Conservation (phyloP, 2,888 invertebrate species). For the Dasypolia templi region DNA sequence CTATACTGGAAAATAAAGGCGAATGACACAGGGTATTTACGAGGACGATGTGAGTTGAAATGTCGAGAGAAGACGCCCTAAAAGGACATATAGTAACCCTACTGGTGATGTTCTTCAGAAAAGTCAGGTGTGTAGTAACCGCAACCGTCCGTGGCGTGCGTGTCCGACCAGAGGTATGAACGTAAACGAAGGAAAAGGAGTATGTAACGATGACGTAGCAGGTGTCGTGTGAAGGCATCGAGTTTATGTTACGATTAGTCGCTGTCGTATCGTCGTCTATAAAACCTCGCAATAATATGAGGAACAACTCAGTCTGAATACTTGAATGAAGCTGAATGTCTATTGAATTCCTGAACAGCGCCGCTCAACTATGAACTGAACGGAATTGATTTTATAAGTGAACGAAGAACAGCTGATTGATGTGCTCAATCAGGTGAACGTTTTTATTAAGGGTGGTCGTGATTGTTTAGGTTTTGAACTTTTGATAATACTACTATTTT, state of each 20-base stretch:
- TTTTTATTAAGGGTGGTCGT: neutral
- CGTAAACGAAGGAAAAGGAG: neutral
- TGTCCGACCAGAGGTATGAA: neutral
- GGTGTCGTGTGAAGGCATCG: neutral
- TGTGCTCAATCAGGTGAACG: slow-evolving; percentile 6
- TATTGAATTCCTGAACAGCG: slow-evolving; percentile 47
- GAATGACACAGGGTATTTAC: too few relatives aligned
- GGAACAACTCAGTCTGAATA: slow-evolving; percentile 44
- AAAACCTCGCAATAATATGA: slow-evolving; percentile 45
- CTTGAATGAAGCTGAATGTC: slow-evolving; percentile 50
- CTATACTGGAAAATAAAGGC: too few relatives aligned
- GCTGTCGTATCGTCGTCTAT: slow-evolving; percentile 41
- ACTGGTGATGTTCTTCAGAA: too few relatives aligned
- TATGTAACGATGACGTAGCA: neutral
- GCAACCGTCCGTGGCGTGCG: neutral
- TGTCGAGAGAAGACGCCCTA: too few relatives aligned
- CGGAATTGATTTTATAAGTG: slow-evolving; percentile 58
- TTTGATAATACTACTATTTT: neutral
- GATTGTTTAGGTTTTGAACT: slow-evolving; percentile 8
- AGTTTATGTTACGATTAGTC: neutral
- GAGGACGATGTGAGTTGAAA: too few relatives aligned
- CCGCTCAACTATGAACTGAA: slow-evolving; percentile 44
- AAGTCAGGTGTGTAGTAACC: too few relatives aligned
- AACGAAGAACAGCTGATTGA: slow-evolving; percentile 22
- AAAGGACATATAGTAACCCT: too few relatives aligned